phyloP scores from a whole-genome alignment of 2,888 invertebrate species.

The Tachystola acroxantha region DNA sequence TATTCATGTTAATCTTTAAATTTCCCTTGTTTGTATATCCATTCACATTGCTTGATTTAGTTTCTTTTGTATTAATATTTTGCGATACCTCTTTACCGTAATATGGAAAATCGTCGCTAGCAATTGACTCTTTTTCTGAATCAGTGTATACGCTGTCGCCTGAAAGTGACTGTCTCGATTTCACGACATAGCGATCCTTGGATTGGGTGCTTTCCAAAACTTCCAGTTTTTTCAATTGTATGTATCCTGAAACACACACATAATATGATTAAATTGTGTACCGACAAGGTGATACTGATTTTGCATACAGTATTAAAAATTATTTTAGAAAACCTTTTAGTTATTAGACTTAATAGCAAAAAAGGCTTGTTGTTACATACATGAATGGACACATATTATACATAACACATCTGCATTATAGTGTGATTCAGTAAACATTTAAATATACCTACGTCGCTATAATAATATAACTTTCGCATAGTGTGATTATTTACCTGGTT shows the following conservation, averaged over 20 bases:
- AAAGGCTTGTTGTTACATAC: no score
- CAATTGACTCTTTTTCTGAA: conserved; percentile 64
- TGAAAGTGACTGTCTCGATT: conserved; percentile 29
- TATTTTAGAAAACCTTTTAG: no score
- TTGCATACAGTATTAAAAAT: no score
- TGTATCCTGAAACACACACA: conserved; percentile 72
- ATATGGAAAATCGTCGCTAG: conserved; percentile 51
- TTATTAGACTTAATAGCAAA: no score
- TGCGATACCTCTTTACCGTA: conserved; percentile 36
- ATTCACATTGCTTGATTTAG: conserved; percentile 16
- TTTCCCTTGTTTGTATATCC: conserved; percentile 14
- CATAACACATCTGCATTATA: no score
- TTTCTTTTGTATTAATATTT: conserved; percentile 41
- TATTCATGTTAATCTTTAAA: conserved; percentile 21
- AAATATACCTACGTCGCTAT: no score
- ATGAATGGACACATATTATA: no score
- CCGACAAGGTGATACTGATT: no score
- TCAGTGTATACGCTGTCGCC: conserved; percentile 64
- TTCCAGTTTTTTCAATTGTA: conserved; percentile 75
- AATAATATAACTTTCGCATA: no score
- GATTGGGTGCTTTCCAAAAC: conserved; percentile 59
- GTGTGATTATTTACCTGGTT: conserved; percentile 55
- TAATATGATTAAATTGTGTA: no score
- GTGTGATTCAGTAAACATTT: no score
- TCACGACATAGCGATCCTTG: conserved; percentile 38